These are phyloP conservation scores for Capreolus pygargus DNA, from an alignment of 2,113 vertebrate species.

Conservation along the genomic window DNA sequence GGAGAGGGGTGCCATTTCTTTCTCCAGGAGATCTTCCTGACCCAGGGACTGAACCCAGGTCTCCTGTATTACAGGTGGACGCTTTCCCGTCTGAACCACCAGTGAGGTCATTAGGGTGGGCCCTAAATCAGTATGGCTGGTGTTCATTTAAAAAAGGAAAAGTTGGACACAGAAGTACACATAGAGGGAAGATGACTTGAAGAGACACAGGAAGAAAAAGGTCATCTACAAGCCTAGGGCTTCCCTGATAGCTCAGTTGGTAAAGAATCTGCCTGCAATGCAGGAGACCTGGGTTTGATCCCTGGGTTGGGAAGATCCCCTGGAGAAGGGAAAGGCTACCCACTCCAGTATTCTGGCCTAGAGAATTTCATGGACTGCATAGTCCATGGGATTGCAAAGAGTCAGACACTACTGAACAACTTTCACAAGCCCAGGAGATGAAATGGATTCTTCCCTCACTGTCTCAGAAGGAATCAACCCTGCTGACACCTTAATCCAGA, in stretches of 20 bases:
- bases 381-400: background rate
- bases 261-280: background rate
- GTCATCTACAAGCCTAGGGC: background rate
- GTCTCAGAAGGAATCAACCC: background rate
- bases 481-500: background rate
- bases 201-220: background rate
- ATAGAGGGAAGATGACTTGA: background rate
- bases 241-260: background rate
- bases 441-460: background rate
- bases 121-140: background rate
- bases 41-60: background rate
- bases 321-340: background rate
- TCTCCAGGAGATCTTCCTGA: background rate
- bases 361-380: background rate
- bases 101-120: background rate
- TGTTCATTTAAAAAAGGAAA: background rate
- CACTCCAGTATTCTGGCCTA: background rate
- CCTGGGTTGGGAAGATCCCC: background rate
- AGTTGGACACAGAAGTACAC: background rate
- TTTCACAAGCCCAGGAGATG: background rate
- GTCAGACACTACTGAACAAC: background rate
- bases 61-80: rapidly evolving
- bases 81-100: background rate
- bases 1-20: background rate
- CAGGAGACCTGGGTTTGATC: background rate